phyloP scores from a whole-genome alignment of 1,140 invertebrate species.

The Cydia pomonella region DNA sequence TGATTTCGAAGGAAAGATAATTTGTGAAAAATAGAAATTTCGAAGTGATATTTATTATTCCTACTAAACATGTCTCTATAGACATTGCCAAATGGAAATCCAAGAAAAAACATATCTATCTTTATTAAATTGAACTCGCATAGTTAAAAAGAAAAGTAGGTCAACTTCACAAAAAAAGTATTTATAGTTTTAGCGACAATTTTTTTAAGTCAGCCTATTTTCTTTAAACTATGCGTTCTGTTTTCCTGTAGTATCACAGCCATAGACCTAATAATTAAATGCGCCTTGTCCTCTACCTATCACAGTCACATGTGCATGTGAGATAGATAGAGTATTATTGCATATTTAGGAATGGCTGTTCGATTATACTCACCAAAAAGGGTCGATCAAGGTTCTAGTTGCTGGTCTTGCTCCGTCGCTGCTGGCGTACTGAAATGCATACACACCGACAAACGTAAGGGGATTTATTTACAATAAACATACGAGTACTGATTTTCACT shows the following conservation, averaged over 20 bases:
- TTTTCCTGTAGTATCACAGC: neutral
- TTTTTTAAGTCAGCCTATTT: too few species aligned
- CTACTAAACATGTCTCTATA: neutral
- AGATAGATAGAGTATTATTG: neutral
- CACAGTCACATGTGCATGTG: neutral
- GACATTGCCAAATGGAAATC: neutral
- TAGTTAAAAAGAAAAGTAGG: neutral
- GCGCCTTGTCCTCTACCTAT: neutral
- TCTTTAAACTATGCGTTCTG: neutral
- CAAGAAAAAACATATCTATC: too few species aligned
- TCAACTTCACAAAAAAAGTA: neutral
- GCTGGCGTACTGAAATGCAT: constrained; percentile 80
- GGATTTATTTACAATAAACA: constrained; percentile 55
- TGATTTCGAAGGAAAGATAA: neutral
- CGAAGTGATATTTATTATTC: neutral
- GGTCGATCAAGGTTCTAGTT: constrained; percentile 72
- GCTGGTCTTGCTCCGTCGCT: constrained; percentile 78
- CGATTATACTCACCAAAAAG: constrained; percentile 56
- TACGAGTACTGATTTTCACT: constrained; percentile 48
- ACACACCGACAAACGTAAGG: constrained; percentile 62
- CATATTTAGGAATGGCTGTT: neutral
- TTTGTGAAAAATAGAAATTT: neutral
- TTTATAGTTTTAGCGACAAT: neutral
- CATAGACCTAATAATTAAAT: neutral
- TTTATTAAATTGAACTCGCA: too few species aligned